Conservation (phyloP, 2,888 invertebrate genomes). For the Himalopsyche japonica region DNA sequence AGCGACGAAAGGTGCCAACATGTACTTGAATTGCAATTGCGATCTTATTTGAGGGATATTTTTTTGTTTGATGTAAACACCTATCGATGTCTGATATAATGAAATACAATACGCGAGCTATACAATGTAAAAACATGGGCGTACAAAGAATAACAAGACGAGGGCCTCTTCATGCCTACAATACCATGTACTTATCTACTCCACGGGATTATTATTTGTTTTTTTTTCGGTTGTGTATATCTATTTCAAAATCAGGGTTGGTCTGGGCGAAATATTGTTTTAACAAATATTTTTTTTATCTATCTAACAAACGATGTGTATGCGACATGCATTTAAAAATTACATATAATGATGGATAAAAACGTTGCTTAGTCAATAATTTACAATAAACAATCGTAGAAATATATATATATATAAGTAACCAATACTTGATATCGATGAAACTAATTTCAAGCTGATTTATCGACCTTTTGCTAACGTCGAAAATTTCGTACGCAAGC, state of each 20-base stretch:
- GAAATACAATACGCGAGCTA: not conserved
- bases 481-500: too few relatives aligned
- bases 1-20: not conserved
- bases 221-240: not conserved
- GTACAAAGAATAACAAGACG: not conserved
- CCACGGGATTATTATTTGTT: not conserved
- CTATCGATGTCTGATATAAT: slow-evolving; percentile 15
- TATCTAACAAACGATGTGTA: too few relatives aligned
- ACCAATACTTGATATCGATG: too few relatives aligned
- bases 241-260: slow-evolving; percentile 1
- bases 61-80: not conserved
- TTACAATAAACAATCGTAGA: too few relatives aligned
- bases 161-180: not conserved
- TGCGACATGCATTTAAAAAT: too few relatives aligned
- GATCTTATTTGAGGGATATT: not conserved
- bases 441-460: too few relatives aligned
- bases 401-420: too few relatives aligned
- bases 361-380: too few relatives aligned
- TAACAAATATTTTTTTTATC: too few relatives aligned
- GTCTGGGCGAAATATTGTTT: too few relatives aligned
- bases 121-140: slow-evolving; percentile 17
- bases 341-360: too few relatives aligned
- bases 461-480: too few relatives aligned
- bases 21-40: not conserved
- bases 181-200: not conserved